Evolutionary conservation across 2,113 vertebrate species (phyloP).

Genomic region (Albula goreensis): DNA sequence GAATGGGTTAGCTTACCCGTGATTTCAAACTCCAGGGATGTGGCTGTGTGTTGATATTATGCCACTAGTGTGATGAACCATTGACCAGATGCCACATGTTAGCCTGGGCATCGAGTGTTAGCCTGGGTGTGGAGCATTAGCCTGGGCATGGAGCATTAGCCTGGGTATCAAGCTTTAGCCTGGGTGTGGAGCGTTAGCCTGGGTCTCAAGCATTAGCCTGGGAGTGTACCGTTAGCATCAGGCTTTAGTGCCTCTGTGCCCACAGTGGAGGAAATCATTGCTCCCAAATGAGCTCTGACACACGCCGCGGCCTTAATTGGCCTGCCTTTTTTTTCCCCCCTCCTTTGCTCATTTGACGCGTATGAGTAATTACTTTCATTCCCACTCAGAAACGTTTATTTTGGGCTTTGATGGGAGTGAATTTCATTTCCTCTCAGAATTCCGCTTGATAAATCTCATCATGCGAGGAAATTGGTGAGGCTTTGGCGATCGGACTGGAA

Average conservation of each 20-base stretch:
- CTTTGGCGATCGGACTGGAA: not conserved
- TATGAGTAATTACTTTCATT: not conserved
- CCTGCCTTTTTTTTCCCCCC: not conserved
- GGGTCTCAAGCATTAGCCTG: not conserved
- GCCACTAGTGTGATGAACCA: too few relatives aligned
- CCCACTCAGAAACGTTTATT: conserved; percentile 5
- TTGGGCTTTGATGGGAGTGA: conserved; percentile 9
- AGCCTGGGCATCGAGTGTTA: too few relatives aligned
- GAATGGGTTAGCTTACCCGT: too few relatives aligned
- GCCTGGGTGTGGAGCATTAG: too few relatives aligned
- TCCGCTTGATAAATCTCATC: not conserved
- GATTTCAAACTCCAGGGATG: too few relatives aligned
- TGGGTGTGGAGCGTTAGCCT: too few relatives aligned
- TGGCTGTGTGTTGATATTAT: too few relatives aligned
- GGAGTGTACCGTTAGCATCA: not conserved
- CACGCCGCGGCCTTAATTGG: not conserved
- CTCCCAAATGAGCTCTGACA: not conserved
- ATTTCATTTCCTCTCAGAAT: conserved; percentile 23
- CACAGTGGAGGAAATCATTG: not conserved
- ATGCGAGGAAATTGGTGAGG: not conserved
- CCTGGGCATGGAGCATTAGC: too few relatives aligned
- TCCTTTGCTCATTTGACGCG: not conserved
- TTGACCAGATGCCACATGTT: too few relatives aligned
- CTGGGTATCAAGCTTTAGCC: too few relatives aligned
- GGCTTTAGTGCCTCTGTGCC: not conserved